Percentiles rank a stretch among this genome's conserved stretches.
These are phyloP conservation scores for Anoplius nigerrimus DNA, from an alignment of 2,888 invertebrate genomes.

Conservation along the genomic window DNA sequence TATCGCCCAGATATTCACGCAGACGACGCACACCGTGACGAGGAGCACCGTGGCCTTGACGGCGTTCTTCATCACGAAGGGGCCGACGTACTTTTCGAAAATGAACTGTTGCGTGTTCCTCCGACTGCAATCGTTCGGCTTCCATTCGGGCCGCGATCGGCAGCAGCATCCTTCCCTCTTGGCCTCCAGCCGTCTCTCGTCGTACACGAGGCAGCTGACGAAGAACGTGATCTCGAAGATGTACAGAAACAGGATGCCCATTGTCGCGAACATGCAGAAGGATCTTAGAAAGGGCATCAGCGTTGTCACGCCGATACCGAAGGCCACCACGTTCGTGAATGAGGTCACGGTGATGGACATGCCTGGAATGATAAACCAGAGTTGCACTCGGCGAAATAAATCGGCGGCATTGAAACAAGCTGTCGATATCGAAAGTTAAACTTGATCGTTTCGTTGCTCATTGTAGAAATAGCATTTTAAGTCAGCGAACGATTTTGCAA, in stretches of 20 bases:
- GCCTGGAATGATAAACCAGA: conserved; percentile 55
- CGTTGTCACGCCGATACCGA: conserved; percentile 76
- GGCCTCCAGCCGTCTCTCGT: conserved; percentile 71
- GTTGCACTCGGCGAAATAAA: no score
- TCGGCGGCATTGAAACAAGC: no score
- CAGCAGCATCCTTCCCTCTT: conserved; percentile 70
- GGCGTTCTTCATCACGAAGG: conserved; percentile 68
- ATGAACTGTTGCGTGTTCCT: conserved; percentile 69
- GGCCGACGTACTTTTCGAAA: conserved; percentile 72
- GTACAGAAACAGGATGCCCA: conserved; percentile 75
- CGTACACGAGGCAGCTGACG: conserved; percentile 75
- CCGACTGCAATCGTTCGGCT: conserved; percentile 73
- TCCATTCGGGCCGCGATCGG: conserved; percentile 64
- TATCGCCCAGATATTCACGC: conserved; percentile 69
- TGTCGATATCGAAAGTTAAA: no score
- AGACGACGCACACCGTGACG: conserved; percentile 65
- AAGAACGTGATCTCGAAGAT: conserved; percentile 76
- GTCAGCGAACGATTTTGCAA: no score
- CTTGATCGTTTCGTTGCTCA: no score
- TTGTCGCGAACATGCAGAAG: conserved; percentile 76
- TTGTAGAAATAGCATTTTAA: no score
- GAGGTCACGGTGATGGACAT: conserved; percentile 76
- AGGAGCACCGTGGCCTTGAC: conserved; percentile 71
- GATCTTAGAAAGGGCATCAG: conserved; percentile 76
- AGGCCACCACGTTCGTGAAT: conserved; percentile 76